Percentiles rank a stretch among this genome's conserved stretches.
These are phyloP conservation scores for Tragelaphus buxtoni DNA, from an alignment of 2,113 vertebrate genomes.

Conservation along the genomic window DNA sequence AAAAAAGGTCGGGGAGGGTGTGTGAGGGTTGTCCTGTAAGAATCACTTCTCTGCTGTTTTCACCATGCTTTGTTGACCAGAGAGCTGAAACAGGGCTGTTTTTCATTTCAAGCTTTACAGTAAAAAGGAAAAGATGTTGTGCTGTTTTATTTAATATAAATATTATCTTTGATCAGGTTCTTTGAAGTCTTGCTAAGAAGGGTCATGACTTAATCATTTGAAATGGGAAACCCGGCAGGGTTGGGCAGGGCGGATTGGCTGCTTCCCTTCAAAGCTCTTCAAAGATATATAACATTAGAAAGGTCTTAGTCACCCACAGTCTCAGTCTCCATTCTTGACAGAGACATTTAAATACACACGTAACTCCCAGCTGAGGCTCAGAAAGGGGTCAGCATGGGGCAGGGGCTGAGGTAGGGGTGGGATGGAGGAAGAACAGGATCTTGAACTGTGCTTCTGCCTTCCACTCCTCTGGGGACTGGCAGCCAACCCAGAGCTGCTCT, in stretches of 20 bases:
- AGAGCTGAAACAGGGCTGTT: not conserved
- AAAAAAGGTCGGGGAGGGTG: not conserved
- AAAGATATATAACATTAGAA: not conserved
- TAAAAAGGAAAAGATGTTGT: not conserved
- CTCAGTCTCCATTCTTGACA: not conserved
- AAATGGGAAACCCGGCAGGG: not conserved
- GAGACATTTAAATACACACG: not conserved
- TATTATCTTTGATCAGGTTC: conserved; percentile 32
- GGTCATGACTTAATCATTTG: conserved; percentile 28
- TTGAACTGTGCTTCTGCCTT: not conserved
- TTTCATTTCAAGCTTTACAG: conserved; percentile 12
- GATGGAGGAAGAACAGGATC: not conserved
- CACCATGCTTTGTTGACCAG: not conserved
- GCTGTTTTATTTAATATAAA: not conserved
- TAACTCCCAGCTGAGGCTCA: not conserved
- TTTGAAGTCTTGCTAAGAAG: conserved; percentile 41
- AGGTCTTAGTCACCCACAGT: not conserved
- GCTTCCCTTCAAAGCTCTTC: not conserved
- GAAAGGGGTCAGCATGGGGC: not conserved
- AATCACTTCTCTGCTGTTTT: not conserved
- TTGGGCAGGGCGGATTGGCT: not conserved
- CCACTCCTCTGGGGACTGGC: not conserved
- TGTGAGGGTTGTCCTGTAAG: not conserved
- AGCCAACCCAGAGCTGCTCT: not conserved
- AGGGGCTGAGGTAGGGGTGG: not conserved